Evolutionary conservation across 2,888 invertebrate species (phyloP), one percentile per base, ranked within the genome.

Genomic region (Pinctada fucata): DNA sequence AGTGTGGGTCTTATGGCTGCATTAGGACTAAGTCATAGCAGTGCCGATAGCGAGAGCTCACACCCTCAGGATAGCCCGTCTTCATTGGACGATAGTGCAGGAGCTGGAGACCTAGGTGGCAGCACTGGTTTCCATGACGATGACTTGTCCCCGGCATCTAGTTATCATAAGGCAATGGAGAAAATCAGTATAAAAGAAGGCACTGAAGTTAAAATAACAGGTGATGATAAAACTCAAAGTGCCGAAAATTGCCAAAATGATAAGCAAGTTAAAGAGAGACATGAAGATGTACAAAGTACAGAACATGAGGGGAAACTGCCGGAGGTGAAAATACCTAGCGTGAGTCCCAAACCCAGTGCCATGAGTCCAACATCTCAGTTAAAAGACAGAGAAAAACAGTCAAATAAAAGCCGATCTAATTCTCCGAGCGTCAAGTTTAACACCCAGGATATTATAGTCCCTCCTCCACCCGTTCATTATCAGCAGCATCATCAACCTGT

Each of bases 1-100:
- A 91, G 91, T 81, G 91, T 91, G 2, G 91, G 91, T 2, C 82
- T 91, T 45, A 87, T 89, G 2, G 91, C 90, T 5, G 91, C 91
- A 0, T 82, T 91, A 48, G 90, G 91, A 13, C 85, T 90, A 31
- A 85, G 88, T 51, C 87, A 88, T 50, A 88, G 88, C 76, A 90
- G 89, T 76, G 75, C 85, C 1, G 89, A 89, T 76, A 89, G 90
- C 79, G 88, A 89, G 75, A 89, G 89, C 48, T 86, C 80, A 31
- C 82, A 83, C 75, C 82, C 83, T 63, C 84, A 83, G 65, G 84
- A 80, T 4, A 84, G 82, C 70, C 58, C 66, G 6, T 79, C 79
- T 48, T 79, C 79, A 49, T 70, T 65, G 47, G 79, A 79, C 72
- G 79, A 75, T 4, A 79, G 79, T 67, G 63, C 66, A 16, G 79